Evolutionary conservation across 2,888 invertebrate species (phyloP).

Genomic region (Nesidiocoris tenuis): DNA sequence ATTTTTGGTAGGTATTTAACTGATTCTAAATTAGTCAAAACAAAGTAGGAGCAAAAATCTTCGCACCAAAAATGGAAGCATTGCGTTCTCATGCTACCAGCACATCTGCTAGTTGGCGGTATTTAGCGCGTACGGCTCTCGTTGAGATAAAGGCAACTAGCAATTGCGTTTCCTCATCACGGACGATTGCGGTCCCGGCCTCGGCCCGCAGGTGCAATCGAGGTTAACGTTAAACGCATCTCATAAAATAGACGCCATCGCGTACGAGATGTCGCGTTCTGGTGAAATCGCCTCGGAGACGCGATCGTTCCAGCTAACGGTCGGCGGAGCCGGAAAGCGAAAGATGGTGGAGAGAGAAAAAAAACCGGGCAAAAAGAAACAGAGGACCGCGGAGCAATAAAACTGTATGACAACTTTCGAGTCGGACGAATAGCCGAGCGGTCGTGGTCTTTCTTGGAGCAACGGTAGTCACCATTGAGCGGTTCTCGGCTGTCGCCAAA

Average conservation of each 20-base stretch:
- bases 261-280: background rate
- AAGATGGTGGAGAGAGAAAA: background rate
- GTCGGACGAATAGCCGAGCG: constrained; percentile 7
- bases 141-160: background rate
- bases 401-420: constrained; percentile 40
- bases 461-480: constrained; percentile 18
- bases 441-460: constrained; percentile 3
- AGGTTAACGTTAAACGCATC: background rate
- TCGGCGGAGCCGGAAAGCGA: background rate
- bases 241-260: background rate
- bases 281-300: background rate
- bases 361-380: background rate
- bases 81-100: no score
- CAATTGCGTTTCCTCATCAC: background rate
- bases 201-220: background rate
- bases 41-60: no score
- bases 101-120: no score
- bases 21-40: no score
- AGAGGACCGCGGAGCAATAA: constrained; percentile 12
- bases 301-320: background rate
- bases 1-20: no score
- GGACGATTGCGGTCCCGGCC: background rate
- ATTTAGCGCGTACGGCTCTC: no score
- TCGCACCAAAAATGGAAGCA: no score
- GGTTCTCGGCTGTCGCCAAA: constrained; percentile 1